Base-by-base conservation (phyloP, 2,797 vertebrate species). In the Craterocephalus amniculus region DNA sequence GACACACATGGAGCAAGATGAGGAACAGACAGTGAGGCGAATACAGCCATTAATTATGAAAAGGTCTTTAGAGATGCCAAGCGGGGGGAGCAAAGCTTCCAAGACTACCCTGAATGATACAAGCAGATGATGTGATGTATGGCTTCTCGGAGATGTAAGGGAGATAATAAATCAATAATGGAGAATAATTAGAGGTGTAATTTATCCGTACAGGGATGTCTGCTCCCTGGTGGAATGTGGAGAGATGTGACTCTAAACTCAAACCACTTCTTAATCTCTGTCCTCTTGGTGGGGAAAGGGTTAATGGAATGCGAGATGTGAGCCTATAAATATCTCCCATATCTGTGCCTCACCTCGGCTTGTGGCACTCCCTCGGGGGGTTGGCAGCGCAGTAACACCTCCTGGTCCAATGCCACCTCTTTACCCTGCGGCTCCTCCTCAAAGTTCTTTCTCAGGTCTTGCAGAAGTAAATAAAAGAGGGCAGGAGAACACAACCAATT, bases 361-460 rank as follows among this genome's bases (percentile, higher is more conserved):
- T 95, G 95, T 60, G 98, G 98, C 73, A 99, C 94, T 74, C 97
- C 98, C 90, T 99, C 97, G 0, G 98, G 98, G 58, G 98, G 98
- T 78, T 96, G 97, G 92, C 98, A 99, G 55, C 91, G 95, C 84
- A 99, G 89, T 74, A 97, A 92, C 20, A 99, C 95, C 87, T 98
- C 98, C 93, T 98, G 96, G 88, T 99, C 96, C 72, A 99, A 91
- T 16, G 97, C 96, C 74, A 98, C 98, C 83, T 99, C 97, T 88
- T 96, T 97, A 88, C 97, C 96, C 70, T 94, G 87, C 0, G 98
- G 98, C 89, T 99, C 98, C 93, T 97, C 96, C 88, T 99, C 98
- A 1, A 99, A 99, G 92, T 99, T 99, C 94, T 99, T 99, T 85
- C 98, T 96, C 87, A 99, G 93, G 94, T 99, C 98, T 99, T 88